Base-by-base conservation (phyloP, 2,888 invertebrate species). In the Hirudinaria manillensis region DNA sequence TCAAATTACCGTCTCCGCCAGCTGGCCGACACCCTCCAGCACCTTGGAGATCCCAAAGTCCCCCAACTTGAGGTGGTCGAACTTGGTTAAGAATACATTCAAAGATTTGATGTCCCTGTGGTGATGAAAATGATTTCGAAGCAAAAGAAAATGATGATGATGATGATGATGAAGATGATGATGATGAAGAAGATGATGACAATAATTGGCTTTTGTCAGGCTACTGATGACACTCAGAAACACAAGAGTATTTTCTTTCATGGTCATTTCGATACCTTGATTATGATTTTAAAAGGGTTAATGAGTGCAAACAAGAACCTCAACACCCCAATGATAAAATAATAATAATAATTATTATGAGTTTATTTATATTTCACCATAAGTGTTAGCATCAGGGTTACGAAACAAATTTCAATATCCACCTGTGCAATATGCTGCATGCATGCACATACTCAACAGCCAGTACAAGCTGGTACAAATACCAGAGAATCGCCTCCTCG, bases 31-130 rank as follows among this genome's bases (percentile, higher is more conserved):
- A 29, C 81, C 79, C 74, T 83, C 83, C 72, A 85, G 78, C 38
- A 84, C 79, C 78, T 82, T 84, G 45, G 85, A 84, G 34, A 85
- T 85, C 29, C 85, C 85, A 81, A 85, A 85, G 76, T 85, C 85
- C 27, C 85, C 85, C n/a, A 85, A 80, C 78, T 85, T 85, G 32
- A 84, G 77, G 21, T 85, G 79, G 74, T 83, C 84, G 51, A 81
- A 79, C 76, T 83, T 84, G 19, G 84, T 85, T 67, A 84, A 81
- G 76, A 85, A 85, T 21, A 85, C 82, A 77, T 85, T 85, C 77
- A 84, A 75, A 16, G 84, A 81, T 78, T 85, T 85, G 13, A 85
- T 82, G 78, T 85, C 85, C 76, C 85, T 84, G 61, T n/a, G 24
- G 10, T 27, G 2, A 61, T 27, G 61, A 61, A 13, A 61, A 61